These are phyloP conservation scores for Basileuterus tristriatus DNA, from an alignment of 2,797 vertebrate species.

Conservation along the genomic window DNA sequence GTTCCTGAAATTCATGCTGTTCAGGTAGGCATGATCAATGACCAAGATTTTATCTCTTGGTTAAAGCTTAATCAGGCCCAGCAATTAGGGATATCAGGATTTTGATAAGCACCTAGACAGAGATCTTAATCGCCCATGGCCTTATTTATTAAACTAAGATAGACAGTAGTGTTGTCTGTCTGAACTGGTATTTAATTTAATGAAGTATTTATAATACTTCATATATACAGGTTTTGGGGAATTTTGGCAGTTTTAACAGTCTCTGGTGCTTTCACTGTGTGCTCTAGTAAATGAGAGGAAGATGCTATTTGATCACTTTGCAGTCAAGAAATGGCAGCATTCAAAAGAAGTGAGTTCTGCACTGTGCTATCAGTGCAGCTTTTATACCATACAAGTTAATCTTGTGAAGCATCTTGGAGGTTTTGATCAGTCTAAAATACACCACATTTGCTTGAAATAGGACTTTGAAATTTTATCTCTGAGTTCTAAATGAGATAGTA, in stretches of 20 bases:
- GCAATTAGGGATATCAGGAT: not conserved
- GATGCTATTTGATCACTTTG: not conserved
- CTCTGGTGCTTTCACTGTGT: not conserved
- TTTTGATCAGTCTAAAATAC: slow-evolving; percentile 57
- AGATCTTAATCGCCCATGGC: not conserved
- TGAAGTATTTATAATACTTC: not conserved
- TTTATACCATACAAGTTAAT: slow-evolving; percentile 13
- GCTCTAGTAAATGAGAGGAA: not conserved
- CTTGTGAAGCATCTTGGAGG: not conserved
- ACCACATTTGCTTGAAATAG: slow-evolving; percentile 37
- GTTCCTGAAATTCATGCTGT: not conserved
- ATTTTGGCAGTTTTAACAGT: not conserved
- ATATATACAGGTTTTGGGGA: not conserved
- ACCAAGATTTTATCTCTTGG: not conserved
- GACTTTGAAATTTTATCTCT: slow-evolving; percentile 54
- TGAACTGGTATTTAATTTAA: not conserved
- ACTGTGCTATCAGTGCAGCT: not conserved
- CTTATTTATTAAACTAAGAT: not conserved
- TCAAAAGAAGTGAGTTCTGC: not conserved
- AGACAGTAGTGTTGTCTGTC: not conserved
- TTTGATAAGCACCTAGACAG: not conserved
- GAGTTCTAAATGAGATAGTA: slow-evolving; percentile 42
- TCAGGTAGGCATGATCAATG: not conserved
- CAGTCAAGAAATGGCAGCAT: not conserved
- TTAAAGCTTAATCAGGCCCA: not conserved